Base-by-base conservation (phyloP, 2,797 vertebrate genomes). In the Geotrypetes seraphini region DNA sequence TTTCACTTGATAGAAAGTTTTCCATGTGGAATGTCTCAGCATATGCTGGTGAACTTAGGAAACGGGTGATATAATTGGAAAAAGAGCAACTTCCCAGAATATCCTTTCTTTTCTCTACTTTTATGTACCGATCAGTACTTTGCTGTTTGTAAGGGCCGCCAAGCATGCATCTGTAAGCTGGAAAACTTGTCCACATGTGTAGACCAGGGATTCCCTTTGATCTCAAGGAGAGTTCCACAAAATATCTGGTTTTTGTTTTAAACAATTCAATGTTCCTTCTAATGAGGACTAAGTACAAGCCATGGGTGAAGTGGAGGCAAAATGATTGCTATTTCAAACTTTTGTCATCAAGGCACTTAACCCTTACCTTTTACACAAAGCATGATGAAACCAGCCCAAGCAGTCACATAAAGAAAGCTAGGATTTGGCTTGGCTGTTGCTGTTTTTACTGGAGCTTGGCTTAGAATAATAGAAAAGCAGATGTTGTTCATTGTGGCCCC, bases 211-310 rank as follows among this genome's bases (percentile, higher is more conserved):
- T 33, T 27, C 43, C 60, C 57, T 73, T 73, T 71, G 62, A 71
- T 73, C 47, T 50, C 27, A 41, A 41, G 28, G 33, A 28, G 26
- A 48, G 36, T 42, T 55, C 49, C 20, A 43, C 39, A 42, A 60
- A 48, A 52, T 38, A 57, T 50, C 61, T 62, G 65, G 22, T 56
- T 55, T 49, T 47, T 39, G 50, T 64, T 55, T 53, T 41, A 56
- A 55, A 41, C 41, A 47, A 53, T 63, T 52, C 56, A 31, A 50
- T 23, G 45, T 39, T 50, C 36, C 45, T 42, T 19, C 51, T 59
- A 67, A 73, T 68, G 67, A 70, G 57, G 6, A 39, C 14, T 26
- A 49, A 66, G 57, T 43, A 19, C 47, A 59, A 43, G 61, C 62
- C 64, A 24, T 57, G 42, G 43, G 64, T 70, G 62, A n/a, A 55